Evolutionary conservation across 2,888 invertebrate genomes (phyloP), one percentile per base, ranked within the genome.

Genomic region (Perizoma flavofasciatum): DNA sequence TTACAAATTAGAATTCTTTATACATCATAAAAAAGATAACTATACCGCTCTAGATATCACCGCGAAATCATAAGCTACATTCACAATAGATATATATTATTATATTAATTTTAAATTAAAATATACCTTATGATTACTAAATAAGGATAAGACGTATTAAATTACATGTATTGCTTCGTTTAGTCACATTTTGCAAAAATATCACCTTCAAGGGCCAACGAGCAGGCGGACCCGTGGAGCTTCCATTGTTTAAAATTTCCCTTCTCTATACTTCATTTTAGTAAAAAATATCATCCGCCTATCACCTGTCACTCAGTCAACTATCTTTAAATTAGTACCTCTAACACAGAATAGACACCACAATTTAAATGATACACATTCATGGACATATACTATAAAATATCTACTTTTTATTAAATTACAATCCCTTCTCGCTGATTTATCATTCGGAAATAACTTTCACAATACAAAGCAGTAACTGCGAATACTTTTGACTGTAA

Each of bases 81-180:
- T 87, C 89, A 90, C 88, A 89, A 87, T 90, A 89, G 85, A 89
- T 86, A 86, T 82, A 80, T 82, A 82, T 85, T 84, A 85, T 85
- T 79, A 81, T 82, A 78, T 80, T 82, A 58, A 58, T 45, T 55
- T 79, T 77, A 85, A 88, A 89, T 73, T 70, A 82, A 86, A 86
- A 85, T 88, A 89, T 85, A 88, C 79, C 89, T 89, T 91, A 90
- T 68, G 75, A 77, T 83, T 81, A 84, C 82, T 88, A 89, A 88
- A 89, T 89, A 88, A 88, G 89, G 87, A 88, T 93, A 93, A 93
- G 93, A 93, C 93, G 89, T 89, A 91, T 91, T 89, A 93, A 93
- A 94, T 94, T 95, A 95, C 93, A 94, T 93, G 94, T 95, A 95
- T 95, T 95, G 95, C 95, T 95, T 94, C 92, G 92, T 93, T 94